Percentiles rank a stretch among this genome's conserved stretches.
Conservation (phyloP, 2,113 vertebrate genomes). For the Clarias magur region DNA sequence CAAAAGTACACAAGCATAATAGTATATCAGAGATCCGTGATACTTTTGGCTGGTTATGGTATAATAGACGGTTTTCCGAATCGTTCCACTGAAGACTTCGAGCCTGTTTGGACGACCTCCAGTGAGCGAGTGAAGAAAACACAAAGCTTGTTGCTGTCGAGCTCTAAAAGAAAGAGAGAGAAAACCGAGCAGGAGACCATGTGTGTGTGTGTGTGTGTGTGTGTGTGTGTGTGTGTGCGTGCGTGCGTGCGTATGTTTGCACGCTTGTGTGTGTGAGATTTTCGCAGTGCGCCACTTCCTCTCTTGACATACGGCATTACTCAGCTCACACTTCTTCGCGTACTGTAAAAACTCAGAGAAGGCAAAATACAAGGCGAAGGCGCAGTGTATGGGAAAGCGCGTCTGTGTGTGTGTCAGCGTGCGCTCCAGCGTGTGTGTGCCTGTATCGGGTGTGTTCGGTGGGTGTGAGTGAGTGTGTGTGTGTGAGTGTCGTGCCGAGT, state of each 20-base stretch:
- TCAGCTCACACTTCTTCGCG: constrained; percentile 35
- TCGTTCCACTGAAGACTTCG: neutral
- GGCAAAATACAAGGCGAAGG: constrained; percentile 1
- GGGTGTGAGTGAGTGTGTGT: constrained; percentile 8
- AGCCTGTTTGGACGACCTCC: neutral
- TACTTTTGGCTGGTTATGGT: neutral
- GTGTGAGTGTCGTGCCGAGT: neutral
- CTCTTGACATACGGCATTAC: constrained; percentile 44
- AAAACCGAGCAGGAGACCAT: neutral
- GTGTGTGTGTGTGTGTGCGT: constrained; percentile 33
- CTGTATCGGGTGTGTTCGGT: constrained; percentile 27
- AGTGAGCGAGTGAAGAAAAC: neutral
- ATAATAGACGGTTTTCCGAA: neutral
- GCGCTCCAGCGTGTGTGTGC: neutral
- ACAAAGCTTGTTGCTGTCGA: neutral
- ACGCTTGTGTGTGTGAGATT: constrained; percentile 19
- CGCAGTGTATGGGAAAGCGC: neutral
- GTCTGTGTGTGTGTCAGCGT: constrained; percentile 3
- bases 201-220: constrained; percentile 6
- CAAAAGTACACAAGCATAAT: rapidly evolving
- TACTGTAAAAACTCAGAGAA: constrained; percentile 27
- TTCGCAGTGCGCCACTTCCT: constrained; percentile 41
- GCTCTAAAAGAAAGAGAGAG: neutral
- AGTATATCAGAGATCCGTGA: neutral
- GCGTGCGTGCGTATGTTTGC: constrained; percentile 11